Evolutionary conservation across 2,113 vertebrate species (phyloP), one percentile per base, ranked within the genome.

Genomic region (Oryzias melastigma): DNA sequence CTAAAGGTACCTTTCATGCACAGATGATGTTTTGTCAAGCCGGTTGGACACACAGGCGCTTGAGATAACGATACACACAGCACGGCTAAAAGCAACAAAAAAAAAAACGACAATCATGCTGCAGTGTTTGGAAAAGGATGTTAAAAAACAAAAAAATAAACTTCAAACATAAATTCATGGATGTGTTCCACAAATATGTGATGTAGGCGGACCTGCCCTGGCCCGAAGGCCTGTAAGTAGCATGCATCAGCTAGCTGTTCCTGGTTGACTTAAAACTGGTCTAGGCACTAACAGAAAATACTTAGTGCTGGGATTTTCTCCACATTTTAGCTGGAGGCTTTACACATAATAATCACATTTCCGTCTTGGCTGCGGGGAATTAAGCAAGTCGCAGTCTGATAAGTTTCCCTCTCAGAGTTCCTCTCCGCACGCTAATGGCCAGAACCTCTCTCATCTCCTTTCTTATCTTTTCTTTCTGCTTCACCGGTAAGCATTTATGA

Each of bases 1-100:
- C 77, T 98, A 49, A 97, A 96, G 94, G 97, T 96, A 84, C 77
- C 72, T 52, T 52, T 14, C 57, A 25, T n/a, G 57, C 29, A 52
- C 52, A 51, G 46, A 66, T 58, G 52, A 27, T 81, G 67, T 83
- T 85, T 78, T 68, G 29, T 67, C 62, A 42, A 8, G 24, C n/a
- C 14, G 2, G 42, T 29, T 43, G 43, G 35, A 52, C 35, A 10
- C 8, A 5, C 46, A 58, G 68, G 75, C 52, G 49, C 0, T 19
- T 44, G 25, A 27, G 13, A 20, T 19, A 17, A 29, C 18, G 43
- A 35, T 64, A 41, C 62, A 35, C 7, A 14, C 5, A 56, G 27
- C 48, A 49, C 16, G 52, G 60, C 19, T 46, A 51, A 19, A 42
- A 53, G 12, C 8, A 16, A 46, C 5, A 18, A 27, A 29, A 47